Evolutionary conservation across 2,113 vertebrate genomes (phyloP).

Genomic region (Psittacula cyanocephala): DNA sequence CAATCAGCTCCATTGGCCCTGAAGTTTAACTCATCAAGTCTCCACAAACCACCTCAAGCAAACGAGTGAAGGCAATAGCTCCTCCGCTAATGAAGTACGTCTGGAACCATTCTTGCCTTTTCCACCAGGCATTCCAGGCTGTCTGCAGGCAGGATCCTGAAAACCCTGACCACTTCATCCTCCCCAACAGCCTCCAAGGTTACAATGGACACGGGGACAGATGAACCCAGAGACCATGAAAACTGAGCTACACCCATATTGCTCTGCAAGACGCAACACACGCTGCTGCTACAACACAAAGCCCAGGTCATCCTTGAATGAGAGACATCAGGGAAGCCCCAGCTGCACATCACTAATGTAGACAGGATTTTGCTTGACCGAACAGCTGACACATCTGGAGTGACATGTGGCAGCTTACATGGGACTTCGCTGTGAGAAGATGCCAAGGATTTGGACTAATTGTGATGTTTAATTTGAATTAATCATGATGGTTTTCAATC

Average conservation of each 20-base stretch:
- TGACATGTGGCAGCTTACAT: neutral
- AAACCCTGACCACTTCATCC: neutral
- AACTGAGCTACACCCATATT: neutral
- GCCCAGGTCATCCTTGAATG: neutral
- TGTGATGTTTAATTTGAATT: neutral
- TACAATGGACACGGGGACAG: rapidly evolving
- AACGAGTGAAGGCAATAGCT: neutral
- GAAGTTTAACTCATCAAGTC: neutral
- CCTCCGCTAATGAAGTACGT: neutral
- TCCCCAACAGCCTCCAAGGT: neutral
- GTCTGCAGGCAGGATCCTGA: neutral
- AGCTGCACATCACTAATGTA: rapidly evolving
- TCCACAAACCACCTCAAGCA: neutral
- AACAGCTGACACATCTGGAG: neutral
- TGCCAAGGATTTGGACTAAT: neutral
- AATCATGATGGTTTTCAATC: neutral
- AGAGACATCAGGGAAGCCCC: neutral
- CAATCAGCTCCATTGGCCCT: neutral
- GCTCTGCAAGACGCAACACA: neutral
- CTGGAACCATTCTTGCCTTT: neutral
- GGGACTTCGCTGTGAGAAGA: neutral
- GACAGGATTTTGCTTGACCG: neutral
- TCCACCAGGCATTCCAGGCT: neutral
- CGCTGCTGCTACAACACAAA: neutral
- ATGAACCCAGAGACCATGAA: neutral